These are phyloP conservation scores for Coenobita brevimanus DNA, from an alignment of 1,140 invertebrate genomes.

Conservation along the genomic window DNA sequence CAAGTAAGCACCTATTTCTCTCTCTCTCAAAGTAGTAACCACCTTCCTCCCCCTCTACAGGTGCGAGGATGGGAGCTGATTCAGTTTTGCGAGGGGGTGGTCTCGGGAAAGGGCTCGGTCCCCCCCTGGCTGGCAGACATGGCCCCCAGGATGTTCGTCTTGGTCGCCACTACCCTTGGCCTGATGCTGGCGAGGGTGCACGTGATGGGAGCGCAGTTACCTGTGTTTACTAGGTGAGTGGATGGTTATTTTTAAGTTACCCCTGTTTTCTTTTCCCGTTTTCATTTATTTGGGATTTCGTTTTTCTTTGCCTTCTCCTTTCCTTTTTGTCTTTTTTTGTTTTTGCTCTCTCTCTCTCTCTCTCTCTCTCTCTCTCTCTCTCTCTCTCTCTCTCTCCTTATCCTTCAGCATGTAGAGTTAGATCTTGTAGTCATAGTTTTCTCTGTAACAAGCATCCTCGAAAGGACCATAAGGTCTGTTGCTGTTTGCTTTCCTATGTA, in stretches of 20 bases:
- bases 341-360: no score
- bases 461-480: no score
- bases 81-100: constrained; percentile 71
- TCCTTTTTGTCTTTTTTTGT: no score
- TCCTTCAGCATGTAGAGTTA: no score
- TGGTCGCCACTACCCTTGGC: constrained; percentile 85
- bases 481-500: no score
- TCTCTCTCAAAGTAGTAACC: no score
- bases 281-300: not conserved
- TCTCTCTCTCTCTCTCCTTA: no score
- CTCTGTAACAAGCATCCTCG: no score
- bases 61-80: constrained; percentile 68
- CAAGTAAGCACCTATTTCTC: not conserved
- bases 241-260: no score
- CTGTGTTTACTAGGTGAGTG: constrained; percentile 91
- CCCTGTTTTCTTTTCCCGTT: not conserved
- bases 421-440: no score
- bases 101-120: constrained; percentile 80
- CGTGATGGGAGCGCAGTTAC: constrained; percentile 96
- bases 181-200: constrained; percentile 89
- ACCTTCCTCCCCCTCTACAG: constrained; percentile 36
- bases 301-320: not conserved
- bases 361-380: no score
- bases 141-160: constrained; percentile 83
- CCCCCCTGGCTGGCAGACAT: constrained; percentile 83